Percentiles rank a stretch among this genome's conserved stretches.
These are phyloP conservation scores for Galago senegalensis DNA, from an alignment of 2,797 vertebrate species.

Conservation along the genomic window DNA sequence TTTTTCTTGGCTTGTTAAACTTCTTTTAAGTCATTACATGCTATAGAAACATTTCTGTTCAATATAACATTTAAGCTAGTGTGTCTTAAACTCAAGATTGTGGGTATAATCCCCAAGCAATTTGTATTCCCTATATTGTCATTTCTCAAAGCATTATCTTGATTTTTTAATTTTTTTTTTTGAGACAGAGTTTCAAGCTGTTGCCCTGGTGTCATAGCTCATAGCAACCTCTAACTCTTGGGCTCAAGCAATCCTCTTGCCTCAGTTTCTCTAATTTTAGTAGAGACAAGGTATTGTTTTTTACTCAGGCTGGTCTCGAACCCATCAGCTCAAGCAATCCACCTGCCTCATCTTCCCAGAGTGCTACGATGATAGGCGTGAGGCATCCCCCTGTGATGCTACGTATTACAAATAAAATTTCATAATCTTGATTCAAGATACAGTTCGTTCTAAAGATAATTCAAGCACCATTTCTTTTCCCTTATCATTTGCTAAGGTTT, in stretches of 20 bases:
- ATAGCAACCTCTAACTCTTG: too few relatives aligned
- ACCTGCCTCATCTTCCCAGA: too few relatives aligned
- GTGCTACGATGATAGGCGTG: too few relatives aligned
- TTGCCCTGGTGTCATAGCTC: too few relatives aligned
- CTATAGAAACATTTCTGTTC: conserved; percentile 19
- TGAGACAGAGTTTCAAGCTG: too few relatives aligned
- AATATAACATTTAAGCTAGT: neutral
- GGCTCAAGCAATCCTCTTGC: too few relatives aligned
- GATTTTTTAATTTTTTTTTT: too few relatives aligned
- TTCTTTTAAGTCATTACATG: neutral
- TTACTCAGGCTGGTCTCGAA: too few relatives aligned
- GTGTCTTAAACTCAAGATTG: neutral
- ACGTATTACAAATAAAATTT: neutral
- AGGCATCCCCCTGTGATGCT: neutral
- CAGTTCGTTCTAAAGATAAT: neutral
- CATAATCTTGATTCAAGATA: neutral
- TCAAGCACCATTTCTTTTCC: neutral
- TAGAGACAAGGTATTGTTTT: too few relatives aligned
- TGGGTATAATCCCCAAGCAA: neutral
- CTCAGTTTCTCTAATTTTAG: too few relatives aligned
- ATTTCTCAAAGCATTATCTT: neutral
- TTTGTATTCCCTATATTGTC: neutral
- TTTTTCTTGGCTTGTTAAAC: conserved; percentile 26
- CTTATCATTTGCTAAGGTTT: neutral
- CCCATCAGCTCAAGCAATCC: too few relatives aligned